These are phyloP conservation scores for Salticus scenicus DNA, from an alignment of 2,888 invertebrate species.

Conservation along the genomic window DNA sequence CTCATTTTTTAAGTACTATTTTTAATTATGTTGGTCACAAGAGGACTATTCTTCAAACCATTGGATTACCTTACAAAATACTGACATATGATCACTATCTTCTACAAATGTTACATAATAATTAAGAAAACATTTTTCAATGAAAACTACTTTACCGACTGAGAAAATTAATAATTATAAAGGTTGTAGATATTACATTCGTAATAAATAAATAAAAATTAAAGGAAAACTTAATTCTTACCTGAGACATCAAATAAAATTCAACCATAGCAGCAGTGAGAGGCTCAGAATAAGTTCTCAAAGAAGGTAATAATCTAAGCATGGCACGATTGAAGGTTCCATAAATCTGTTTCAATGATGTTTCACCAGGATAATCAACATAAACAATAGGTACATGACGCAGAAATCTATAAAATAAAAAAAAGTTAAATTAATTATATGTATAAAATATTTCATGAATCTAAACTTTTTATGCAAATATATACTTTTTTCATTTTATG, in stretches of 20 bases:
- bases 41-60: too few relatives aligned
- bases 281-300: conserved; percentile 95
- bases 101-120: too few relatives aligned
- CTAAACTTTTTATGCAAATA: too few relatives aligned
- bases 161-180: too few relatives aligned
- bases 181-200: too few relatives aligned
- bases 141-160: too few relatives aligned
- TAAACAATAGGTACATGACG: conserved; percentile 99
- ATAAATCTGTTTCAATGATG: conserved; percentile 96
- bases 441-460: not conserved
- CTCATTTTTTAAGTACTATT: too few relatives aligned
- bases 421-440: not conserved
- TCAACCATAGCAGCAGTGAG: conserved; percentile 99
- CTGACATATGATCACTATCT: too few relatives aligned
- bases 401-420: conserved; percentile 76
- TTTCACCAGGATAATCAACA: conserved; percentile 99
- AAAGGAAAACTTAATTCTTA: conserved; percentile 67
- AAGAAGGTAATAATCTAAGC: conserved; percentile 92
- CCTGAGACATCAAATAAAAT: conserved; percentile 95
- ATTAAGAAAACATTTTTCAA: too few relatives aligned
- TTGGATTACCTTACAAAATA: too few relatives aligned
- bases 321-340: conserved; percentile 99
- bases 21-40: too few relatives aligned
- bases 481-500: too few relatives aligned
- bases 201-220: not conserved